These are phyloP conservation scores for Agelaius tricolor DNA, from an alignment of 2,113 vertebrate species.

Conservation along the genomic window DNA sequence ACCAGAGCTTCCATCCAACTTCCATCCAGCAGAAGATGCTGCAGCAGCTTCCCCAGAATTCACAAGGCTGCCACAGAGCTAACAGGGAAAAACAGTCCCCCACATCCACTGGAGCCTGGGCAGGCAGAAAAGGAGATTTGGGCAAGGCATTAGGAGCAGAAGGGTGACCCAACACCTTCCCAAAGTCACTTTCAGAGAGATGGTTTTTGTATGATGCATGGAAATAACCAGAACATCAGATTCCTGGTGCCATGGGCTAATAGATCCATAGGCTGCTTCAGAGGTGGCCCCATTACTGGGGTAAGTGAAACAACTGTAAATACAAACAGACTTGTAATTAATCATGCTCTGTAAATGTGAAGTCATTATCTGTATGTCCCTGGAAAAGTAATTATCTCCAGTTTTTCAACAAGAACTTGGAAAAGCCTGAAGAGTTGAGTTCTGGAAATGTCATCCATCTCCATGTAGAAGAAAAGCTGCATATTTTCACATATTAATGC, in stretches of 20 bases:
- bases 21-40: neutral
- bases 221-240: neutral
- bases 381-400: slow-evolving; percentile 41
- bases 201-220: neutral
- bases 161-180: neutral
- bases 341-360: neutral
- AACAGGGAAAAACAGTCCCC: neutral
- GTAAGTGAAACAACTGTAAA: neutral
- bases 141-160: neutral
- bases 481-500: neutral
- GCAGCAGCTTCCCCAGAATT: neutral
- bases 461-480: neutral
- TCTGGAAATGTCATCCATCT: slow-evolving; percentile 1
- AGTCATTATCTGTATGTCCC: neutral
- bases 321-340: neutral
- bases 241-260: rapidly evolving
- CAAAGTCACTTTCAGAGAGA: neutral
- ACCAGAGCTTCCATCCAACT: neutral
- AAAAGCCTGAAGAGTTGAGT: neutral
- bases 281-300: neutral
- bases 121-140: neutral
- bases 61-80: neutral
- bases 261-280: neutral
- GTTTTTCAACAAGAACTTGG: neutral
- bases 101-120: neutral